Conservation (phyloP, 35 echinoderm and acorn worm genomes). For the Stichopus chloronotus region DNA sequence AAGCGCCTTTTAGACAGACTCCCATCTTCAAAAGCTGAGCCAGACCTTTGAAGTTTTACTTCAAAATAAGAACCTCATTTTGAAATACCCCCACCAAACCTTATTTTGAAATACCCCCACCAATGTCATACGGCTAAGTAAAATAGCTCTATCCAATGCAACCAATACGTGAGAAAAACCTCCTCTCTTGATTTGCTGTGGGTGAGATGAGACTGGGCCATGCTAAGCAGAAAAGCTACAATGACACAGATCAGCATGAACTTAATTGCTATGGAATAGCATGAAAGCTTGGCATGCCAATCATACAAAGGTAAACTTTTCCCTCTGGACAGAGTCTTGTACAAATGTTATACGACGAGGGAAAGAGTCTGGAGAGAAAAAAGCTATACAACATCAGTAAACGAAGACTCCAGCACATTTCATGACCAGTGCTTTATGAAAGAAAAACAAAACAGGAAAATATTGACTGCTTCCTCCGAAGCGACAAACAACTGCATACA, state of each 20-base stretch:
- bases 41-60: too few species aligned
- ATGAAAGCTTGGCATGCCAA: conserved; percentile 19
- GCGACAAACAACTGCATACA: too few species aligned
- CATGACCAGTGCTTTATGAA: too few species aligned
- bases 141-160: too few species aligned
- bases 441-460: too few species aligned
- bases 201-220: not conserved
- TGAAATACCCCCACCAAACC: not conserved
- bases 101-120: conserved; percentile 5
- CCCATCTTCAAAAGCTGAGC: too few species aligned
- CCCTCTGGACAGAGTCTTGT: not conserved
- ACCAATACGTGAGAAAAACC: too few species aligned
- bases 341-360: not conserved
- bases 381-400: not conserved
- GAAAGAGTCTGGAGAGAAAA: not conserved
- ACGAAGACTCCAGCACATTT: too few species aligned
- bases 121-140: not conserved
- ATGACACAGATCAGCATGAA: conserved; percentile 22
- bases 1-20: too few species aligned
- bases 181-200: too few species aligned
- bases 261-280: conserved; percentile 20
- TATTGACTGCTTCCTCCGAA: too few species aligned
- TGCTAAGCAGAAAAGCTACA: not conserved
- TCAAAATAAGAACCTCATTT: too few species aligned
- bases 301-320: not conserved